A percentile compares a stretch with the other conserved stretches of the same genome.
phyloP scores from a whole-genome alignment of 2,888 invertebrate species.

The Saturnia japonica region DNA sequence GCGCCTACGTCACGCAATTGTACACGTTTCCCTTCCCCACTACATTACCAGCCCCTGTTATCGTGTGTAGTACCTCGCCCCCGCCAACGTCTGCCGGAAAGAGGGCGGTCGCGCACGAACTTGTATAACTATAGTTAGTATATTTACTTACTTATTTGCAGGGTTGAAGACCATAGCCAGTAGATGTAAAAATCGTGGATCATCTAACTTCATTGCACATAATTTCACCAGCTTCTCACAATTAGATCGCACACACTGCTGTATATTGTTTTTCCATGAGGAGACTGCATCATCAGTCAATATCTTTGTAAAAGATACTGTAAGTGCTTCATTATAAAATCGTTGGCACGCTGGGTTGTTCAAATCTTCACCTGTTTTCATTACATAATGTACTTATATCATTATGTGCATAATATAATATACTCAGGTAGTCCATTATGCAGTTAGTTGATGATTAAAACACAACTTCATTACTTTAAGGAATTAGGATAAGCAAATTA shows the following conservation, averaged over 20 bases:
- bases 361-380: conserved; percentile 93
- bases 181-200: conserved; percentile 95
- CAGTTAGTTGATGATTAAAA: no score
- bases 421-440: no score
- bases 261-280: conserved; percentile 98
- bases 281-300: conserved; percentile 98
- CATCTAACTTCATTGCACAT: conserved; percentile 96
- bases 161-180: conserved; percentile 97
- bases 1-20: no score
- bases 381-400: no score
- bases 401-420: no score
- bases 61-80: no score
- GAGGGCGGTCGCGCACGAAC: no score
- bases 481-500: no score
- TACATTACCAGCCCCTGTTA: no score
- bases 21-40: no score
- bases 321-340: conserved; percentile 96
- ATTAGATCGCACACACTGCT: conserved; percentile 96
- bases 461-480: no score
- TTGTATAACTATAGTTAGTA: background rate
- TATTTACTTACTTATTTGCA: conserved; percentile 90
- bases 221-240: conserved; percentile 95
- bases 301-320: conserved; percentile 97
- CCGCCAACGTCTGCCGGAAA: no score
- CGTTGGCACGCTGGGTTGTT: conserved; percentile 95